Conservation (phyloP, 2,797 vertebrate genomes). For the Petrocephalus sullivani region DNA sequence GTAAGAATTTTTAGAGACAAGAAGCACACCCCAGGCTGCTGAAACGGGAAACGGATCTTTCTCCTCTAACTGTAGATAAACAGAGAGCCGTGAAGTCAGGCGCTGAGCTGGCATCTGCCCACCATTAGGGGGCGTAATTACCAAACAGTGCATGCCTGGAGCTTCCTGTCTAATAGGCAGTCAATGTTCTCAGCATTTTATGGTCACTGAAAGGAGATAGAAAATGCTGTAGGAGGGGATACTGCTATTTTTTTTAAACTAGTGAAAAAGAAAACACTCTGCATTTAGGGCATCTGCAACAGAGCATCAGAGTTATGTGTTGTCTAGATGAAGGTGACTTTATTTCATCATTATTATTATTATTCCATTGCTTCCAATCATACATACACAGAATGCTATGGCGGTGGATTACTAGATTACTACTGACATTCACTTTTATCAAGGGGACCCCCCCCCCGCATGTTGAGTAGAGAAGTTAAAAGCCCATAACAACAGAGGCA, state of each 20-base stretch:
- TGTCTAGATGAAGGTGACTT: neutral
- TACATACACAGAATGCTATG: neutral
- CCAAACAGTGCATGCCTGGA: conserved; percentile 11
- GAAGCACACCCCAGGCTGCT: neutral
- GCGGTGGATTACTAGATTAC: neutral
- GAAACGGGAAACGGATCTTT: neutral
- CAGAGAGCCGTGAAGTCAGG: neutral
- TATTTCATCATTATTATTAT: neutral
- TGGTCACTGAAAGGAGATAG: neutral
- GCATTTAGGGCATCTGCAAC: neutral
- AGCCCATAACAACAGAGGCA: neutral
- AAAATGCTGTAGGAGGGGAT: neutral
- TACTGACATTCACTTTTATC: neutral
- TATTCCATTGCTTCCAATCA: neutral
- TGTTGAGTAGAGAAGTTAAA: neutral
- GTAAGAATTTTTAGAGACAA: neutral
- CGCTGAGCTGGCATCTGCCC: neutral
- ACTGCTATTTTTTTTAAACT: neutral
- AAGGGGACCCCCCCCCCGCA: neutral
- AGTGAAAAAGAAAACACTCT: neutral
- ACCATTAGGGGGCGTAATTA: conserved; percentile 23
- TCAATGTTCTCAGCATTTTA: neutral
- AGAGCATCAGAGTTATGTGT: neutral
- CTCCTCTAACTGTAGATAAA: neutral
- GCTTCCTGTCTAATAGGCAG: neutral